A percentile compares a stretch with the other conserved stretches of the same genome.
Evolutionary conservation across 1,140 invertebrate species (phyloP).

Genomic region (Plutomurus gul): DNA sequence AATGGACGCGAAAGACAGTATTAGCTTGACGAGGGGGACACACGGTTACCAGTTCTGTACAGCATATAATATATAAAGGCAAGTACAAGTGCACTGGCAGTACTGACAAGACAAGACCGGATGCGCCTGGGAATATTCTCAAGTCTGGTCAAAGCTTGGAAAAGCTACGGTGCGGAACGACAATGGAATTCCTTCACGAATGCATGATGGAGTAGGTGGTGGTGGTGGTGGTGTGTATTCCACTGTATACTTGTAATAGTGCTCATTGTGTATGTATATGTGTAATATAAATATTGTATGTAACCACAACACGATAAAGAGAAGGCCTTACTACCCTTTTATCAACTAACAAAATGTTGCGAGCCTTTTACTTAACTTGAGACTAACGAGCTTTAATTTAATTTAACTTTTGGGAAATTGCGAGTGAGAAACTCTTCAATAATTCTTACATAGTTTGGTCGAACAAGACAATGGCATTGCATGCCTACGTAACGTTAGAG

Average conservation of each 20-base stretch:
- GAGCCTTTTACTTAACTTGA: background rate
- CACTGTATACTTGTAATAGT: background rate
- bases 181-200: conserved; percentile 36
- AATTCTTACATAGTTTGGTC: conserved; percentile 12
- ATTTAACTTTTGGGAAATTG: background rate
- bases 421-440: conserved; percentile 7
- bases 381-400: background rate
- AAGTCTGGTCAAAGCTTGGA: background rate
- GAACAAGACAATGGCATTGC: background rate
- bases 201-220: no score
- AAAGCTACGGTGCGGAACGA: conserved; percentile 14
- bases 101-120: conserved; percentile 21
- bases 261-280: no score
- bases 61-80: no score
- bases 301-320: no score
- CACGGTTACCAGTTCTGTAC: no score
- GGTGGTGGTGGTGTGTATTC: background rate
- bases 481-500: background rate
- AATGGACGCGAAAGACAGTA: background rate
- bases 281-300: no score
- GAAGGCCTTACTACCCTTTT: no score
- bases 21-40: background rate
- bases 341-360: background rate
- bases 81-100: background rate
- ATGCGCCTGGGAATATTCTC: conserved; percentile 37